phyloP scores from a whole-genome alignment of 2,113 vertebrate genomes.

The Urocynchramus pylzowi region DNA sequence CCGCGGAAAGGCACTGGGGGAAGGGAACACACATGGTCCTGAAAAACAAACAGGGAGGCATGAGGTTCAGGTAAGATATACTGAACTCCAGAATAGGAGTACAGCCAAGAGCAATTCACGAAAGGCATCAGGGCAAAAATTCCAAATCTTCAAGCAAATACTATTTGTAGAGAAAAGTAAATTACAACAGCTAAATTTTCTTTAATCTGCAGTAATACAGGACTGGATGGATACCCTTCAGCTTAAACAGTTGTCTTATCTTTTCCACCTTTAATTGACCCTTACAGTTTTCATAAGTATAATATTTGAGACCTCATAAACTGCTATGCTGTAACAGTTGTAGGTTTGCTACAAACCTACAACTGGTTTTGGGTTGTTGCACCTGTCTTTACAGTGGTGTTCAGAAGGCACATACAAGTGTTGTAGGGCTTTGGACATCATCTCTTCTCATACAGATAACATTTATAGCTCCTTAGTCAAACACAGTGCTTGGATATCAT shows the following conservation, averaged over 20 bases:
- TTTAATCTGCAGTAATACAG: not conserved
- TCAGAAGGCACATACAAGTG: not conserved
- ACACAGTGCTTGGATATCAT: not conserved
- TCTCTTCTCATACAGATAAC: not conserved
- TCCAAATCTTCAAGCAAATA: not conserved
- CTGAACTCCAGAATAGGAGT: not conserved
- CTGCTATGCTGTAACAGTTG: not conserved
- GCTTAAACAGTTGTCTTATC: not conserved
- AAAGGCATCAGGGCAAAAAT: not conserved
- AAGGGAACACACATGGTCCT: constrained; percentile 84
- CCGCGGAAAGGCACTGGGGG: constrained; percentile 85
- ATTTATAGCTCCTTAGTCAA: not conserved
- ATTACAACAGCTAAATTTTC: not conserved
- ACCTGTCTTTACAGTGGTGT: not conserved
- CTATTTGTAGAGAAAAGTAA: not conserved
- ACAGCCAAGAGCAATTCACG: not conserved
- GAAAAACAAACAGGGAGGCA: not conserved
- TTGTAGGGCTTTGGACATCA: not conserved
- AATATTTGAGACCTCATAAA: not conserved
- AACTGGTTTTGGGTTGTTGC: not conserved
- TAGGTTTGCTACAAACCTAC: not conserved
- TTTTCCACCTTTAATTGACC: not conserved
- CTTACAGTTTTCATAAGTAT: not conserved
- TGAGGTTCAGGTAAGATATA: not conserved
- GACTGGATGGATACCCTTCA: not conserved